These are phyloP conservation scores for Holacanthella duospinosa DNA, from an alignment of 2,888 invertebrate genomes.

Conservation along the genomic window DNA sequence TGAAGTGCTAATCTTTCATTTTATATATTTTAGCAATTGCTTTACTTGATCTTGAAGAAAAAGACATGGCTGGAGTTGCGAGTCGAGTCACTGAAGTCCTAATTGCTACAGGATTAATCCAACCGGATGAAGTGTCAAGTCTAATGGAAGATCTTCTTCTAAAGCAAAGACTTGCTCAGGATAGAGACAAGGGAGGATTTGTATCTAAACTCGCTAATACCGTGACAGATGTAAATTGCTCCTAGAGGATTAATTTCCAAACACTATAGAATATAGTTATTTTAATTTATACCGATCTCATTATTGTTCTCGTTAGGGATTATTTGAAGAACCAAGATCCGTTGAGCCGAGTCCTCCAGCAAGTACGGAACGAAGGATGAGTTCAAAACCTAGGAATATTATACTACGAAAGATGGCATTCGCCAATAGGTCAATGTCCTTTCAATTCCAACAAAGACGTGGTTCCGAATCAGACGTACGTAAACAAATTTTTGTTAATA, in stretches of 20 bases:
- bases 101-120: conserved; percentile 71
- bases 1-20: background rate
- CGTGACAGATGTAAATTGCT: background rate
- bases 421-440: background rate
- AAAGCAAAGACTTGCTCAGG: conserved; percentile 73
- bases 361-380: background rate
- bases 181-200: conserved; percentile 41
- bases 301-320: background rate
- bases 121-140: conserved; percentile 67
- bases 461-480: background rate
- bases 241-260: background rate
- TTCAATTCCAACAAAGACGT: background rate
- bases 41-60: conserved; percentile 75
- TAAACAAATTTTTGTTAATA: background rate
- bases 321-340: background rate
- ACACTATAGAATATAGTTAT: background rate
- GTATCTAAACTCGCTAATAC: background rate
- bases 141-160: conserved; percentile 74
- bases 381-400: background rate
- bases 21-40: conserved; percentile 50
- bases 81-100: conserved; percentile 67
- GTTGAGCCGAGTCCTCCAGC: background rate
- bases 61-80: conserved; percentile 71
- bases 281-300: background rate
- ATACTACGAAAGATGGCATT: background rate